These are phyloP conservation scores for Craterocephalus amniculus DNA, from an alignment of 2,797 vertebrate species.

Conservation along the genomic window DNA sequence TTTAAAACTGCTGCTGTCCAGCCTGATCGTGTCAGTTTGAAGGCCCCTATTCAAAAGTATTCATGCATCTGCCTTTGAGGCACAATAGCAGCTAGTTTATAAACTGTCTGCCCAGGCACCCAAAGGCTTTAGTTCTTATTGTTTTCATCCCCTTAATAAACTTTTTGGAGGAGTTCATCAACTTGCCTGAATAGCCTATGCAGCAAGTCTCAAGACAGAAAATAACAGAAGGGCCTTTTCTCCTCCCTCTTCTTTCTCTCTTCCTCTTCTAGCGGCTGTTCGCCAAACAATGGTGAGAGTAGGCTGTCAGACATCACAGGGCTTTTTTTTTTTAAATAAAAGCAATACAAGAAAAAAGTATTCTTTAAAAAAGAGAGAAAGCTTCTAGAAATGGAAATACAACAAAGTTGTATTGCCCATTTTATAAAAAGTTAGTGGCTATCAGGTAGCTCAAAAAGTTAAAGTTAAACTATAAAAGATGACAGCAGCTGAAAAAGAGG, in stretches of 20 bases:
- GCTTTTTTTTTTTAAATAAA: slow-evolving; percentile 68
- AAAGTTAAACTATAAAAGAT: slow-evolving; percentile 25
- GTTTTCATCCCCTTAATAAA: slow-evolving; percentile 98
- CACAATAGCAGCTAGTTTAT: slow-evolving; percentile 97
- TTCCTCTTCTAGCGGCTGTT: slow-evolving; percentile 79
- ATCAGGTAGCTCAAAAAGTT: slow-evolving; percentile 46
- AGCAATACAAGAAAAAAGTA: slow-evolving; percentile 69
- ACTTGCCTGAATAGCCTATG: slow-evolving; percentile 95
- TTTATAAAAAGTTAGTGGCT: slow-evolving; percentile 25
- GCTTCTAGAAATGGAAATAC: slow-evolving; percentile 67
- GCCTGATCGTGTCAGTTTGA: slow-evolving; percentile 98
- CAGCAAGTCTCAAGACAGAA: slow-evolving; percentile 91
- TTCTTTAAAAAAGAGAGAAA: slow-evolving; percentile 75
- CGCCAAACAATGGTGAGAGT: slow-evolving; percentile 85
- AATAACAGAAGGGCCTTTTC: slow-evolving; percentile 91
- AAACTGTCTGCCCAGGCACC: slow-evolving; percentile 94
- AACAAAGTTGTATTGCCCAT: slow-evolving; percentile 70
- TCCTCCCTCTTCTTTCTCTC: slow-evolving; percentile 81
- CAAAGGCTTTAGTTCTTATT: slow-evolving; percentile 91
- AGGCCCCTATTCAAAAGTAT: slow-evolving; percentile 95
- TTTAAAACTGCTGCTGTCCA: slow-evolving; percentile 95
- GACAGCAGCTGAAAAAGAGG: neutral
- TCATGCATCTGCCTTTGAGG: slow-evolving; percentile 94
- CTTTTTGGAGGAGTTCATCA: slow-evolving; percentile 99
- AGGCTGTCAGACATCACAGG: slow-evolving; percentile 87